phyloP scores from a whole-genome alignment of 2,113 vertebrate genomes.

The Plectropomus leopardus region DNA sequence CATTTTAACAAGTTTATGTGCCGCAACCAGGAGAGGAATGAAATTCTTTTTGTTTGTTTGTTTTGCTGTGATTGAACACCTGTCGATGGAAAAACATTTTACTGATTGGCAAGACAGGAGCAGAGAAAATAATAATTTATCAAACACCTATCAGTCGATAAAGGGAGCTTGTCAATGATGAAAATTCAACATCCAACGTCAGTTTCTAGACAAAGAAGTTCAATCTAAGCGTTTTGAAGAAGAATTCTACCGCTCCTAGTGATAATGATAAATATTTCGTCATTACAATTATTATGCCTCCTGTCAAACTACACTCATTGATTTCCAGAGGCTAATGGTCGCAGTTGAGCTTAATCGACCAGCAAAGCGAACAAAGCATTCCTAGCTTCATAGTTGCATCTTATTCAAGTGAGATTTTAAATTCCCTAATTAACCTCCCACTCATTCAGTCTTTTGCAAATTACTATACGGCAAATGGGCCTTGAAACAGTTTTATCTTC shows the following conservation, averaged over 20 bases:
- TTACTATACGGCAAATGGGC: constrained; percentile 39
- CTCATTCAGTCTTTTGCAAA: constrained; percentile 39
- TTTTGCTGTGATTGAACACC: constrained; percentile 42
- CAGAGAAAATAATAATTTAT: not conserved
- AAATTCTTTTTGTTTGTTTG: constrained; percentile 50
- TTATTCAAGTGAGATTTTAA: constrained; percentile 42
- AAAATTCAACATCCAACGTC: not conserved
- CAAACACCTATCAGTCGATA: not conserved
- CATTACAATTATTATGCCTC: not conserved
- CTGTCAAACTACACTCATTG: constrained; percentile 7
- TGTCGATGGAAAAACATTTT: constrained; percentile 19
- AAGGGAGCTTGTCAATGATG: not conserved
- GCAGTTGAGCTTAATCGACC: constrained; percentile 51
- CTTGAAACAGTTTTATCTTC: constrained; percentile 43
- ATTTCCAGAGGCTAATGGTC: constrained; percentile 44
- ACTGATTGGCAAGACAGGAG: not conserved
- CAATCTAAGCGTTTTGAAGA: not conserved
- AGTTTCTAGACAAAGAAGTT: not conserved
- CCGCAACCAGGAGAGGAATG: constrained; percentile 32
- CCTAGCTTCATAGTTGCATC: constrained; percentile 19
- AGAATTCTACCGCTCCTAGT: not conserved
- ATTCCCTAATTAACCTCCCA: constrained; percentile 46
- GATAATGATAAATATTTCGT: constrained; percentile 19
- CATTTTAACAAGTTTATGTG: constrained; percentile 60
- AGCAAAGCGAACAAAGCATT: constrained; percentile 38